Conservation (phyloP, 2,113 vertebrate species). For the Actenoides hombroni region DNA sequence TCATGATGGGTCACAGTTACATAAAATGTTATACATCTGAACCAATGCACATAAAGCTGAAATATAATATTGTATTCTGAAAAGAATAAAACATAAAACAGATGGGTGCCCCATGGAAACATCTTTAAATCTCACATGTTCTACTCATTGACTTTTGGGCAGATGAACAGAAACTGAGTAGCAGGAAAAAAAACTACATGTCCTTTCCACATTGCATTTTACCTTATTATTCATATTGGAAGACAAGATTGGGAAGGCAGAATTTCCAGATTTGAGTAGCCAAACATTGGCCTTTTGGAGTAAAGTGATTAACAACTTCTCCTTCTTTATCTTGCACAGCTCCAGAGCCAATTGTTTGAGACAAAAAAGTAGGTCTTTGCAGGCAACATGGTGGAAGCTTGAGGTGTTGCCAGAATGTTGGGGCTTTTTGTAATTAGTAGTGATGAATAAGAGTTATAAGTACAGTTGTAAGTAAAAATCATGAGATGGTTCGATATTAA, state of each 20-base stretch:
- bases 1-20: conserved; percentile 65
- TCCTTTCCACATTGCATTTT: not conserved
- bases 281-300: not conserved
- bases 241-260: not conserved
- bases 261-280: not conserved
- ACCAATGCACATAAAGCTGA: conserved; percentile 33
- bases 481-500: not conserved
- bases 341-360: not conserved
- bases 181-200: not conserved
- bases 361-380: not conserved
- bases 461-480: not conserved
- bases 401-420: not conserved
- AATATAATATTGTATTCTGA: conserved; percentile 26
- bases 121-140: conserved; percentile 16
- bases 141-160: conserved; percentile 5
- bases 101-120: conserved; percentile 34
- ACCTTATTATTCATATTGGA: not conserved
- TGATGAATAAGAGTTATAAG: not conserved
- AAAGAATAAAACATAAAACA: conserved; percentile 50
- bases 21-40: conserved; percentile 62
- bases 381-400: not conserved
- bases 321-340: not conserved
- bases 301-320: not conserved
- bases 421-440: not conserved
- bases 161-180: not conserved